Conservation (phyloP, 2,113 vertebrate species). For the Seriola quinqueradiata region DNA sequence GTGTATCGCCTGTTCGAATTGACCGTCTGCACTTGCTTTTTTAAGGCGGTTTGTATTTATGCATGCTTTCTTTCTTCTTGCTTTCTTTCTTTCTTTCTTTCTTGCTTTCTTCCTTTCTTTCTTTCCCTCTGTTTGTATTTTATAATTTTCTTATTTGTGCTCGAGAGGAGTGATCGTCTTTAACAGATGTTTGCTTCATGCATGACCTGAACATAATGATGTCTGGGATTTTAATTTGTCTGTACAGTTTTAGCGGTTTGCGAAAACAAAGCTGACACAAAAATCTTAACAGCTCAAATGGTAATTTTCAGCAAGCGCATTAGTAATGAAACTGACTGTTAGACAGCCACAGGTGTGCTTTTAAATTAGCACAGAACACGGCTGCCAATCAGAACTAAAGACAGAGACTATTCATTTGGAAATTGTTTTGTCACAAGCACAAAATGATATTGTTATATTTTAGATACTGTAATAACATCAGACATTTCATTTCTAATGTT, state of each 20-base stretch:
- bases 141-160: neutral
- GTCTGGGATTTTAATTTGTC: constrained; percentile 4
- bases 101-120: constrained; percentile 7
- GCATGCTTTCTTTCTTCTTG: neutral
- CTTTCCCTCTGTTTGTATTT: constrained; percentile 10
- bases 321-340: neutral
- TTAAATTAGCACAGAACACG: constrained; percentile 20
- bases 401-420: neutral
- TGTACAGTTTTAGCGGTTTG: constrained; percentile 4
- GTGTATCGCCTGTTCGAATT: neutral
- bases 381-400: neutral
- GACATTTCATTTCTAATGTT: neutral
- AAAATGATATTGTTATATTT: neutral
- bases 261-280: constrained; percentile 11
- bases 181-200: constrained; percentile 20
- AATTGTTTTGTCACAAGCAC: constrained; percentile 14
- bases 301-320: constrained; percentile 1
- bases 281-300: constrained; percentile 4
- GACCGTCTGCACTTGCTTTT: neutral
- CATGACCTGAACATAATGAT: constrained; percentile 5
- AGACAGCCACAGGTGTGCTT: constrained; percentile 33
- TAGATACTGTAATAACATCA: neutral
- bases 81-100: neutral
- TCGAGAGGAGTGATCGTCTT: constrained; percentile 4
- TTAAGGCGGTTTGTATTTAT: too few relatives aligned